Evolutionary conservation across 2,888 invertebrate genomes (phyloP), one percentile per base, ranked within the genome.

Genomic region (Ophion obscuratus): DNA sequence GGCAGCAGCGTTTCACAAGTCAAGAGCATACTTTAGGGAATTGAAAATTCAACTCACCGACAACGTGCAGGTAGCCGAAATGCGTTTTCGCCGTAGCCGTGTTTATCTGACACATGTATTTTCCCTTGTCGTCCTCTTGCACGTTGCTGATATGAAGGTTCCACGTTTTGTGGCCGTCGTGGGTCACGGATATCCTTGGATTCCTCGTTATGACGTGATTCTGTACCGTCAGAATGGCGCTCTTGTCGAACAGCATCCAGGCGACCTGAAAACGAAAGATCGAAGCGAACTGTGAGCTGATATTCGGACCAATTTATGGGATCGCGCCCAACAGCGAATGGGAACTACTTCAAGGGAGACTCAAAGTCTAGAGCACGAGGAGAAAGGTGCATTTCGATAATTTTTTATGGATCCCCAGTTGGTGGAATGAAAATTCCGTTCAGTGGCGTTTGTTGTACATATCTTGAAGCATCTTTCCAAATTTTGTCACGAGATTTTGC

Each of bases 231-330:
- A 98, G 95, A 92, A 98, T 98, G 73, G 98, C 98, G 77, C 98
- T 98, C 94, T 98, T 98, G 94, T 98, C 98, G 94, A 97, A 98
- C 94, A 98, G 97, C 97, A 98, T 98, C 98, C 98, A 98, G 91
- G 98, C 98, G 88, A 98, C 98, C 98, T 98, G 95, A 53, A 95
- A 94, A 87, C 74, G 70, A 85, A 80, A 83, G 77, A 62, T 81
- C 75, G 81, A 81, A 86, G 73, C 71, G 24, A 64, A 80, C 44
- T 20, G 17, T 67, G 40, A 62, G 17, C 14, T 44, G 5, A 20
- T 31, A 17, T 71, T 64, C 47, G 31, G 24, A 11, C 5, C 7
- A 59, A 57, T 73, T 59, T 36, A 59, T 17, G 7, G 1, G 1
- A 9, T 59, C 9, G 1, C 10, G 24, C 14, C 11, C 4, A 53